Evolutionary conservation across 2,888 invertebrate genomes (phyloP).

Genomic region (Acanthopleura granulata): DNA sequence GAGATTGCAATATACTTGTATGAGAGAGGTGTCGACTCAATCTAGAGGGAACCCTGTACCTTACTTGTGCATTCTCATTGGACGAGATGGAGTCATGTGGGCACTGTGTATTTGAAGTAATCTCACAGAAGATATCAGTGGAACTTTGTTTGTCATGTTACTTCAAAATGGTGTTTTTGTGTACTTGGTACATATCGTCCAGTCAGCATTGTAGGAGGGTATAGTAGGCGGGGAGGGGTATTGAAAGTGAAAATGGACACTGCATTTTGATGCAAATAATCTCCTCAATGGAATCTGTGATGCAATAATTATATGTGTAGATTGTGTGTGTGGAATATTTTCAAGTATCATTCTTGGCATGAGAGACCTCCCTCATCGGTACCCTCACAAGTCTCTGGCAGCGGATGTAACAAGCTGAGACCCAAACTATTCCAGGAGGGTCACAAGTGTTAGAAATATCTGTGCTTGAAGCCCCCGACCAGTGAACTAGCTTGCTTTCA

Average conservation of each 20-base stretch:
- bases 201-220: not conserved
- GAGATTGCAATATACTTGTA: not conserved
- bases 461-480: too few relatives aligned
- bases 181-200: not conserved
- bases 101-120: not conserved
- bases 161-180: not conserved
- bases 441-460: too few relatives aligned
- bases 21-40: too few relatives aligned
- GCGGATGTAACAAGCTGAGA: too few relatives aligned
- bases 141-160: not conserved
- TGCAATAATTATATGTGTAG: not conserved
- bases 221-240: too few relatives aligned
- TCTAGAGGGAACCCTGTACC: not conserved
- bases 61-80: not conserved
- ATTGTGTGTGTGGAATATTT: too few relatives aligned
- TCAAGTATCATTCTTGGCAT: too few relatives aligned
- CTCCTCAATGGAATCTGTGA: slow-evolving; percentile 1
- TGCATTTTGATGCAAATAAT: slow-evolving; percentile 8
- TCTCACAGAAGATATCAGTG: not conserved
- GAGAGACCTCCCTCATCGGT: too few relatives aligned
- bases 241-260: too few relatives aligned
- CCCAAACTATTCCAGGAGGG: too few relatives aligned
- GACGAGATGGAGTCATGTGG: not conserved
- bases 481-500: too few relatives aligned
- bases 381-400: too few relatives aligned